phyloP scores from a whole-genome alignment of 2,888 invertebrate genomes.

The Polylopha cassiicola region DNA sequence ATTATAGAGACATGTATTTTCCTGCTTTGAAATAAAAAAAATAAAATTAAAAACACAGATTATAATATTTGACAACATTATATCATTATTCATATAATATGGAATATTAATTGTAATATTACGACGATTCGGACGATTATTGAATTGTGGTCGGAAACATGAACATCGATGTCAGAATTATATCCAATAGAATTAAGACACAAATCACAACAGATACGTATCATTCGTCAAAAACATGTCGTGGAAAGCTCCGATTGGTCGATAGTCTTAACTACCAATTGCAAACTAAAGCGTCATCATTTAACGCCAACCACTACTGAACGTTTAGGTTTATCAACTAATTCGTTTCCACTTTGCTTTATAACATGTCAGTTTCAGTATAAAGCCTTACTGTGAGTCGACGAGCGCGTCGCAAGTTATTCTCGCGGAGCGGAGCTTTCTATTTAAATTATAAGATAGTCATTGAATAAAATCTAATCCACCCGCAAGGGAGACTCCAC shows the following conservation, averaged over 20 bases:
- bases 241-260: constrained; percentile 48
- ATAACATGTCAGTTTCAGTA: constrained; percentile 20
- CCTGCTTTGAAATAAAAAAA: too few relatives aligned
- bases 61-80: too few relatives aligned
- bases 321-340: constrained; percentile 8
- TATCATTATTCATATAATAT: too few relatives aligned
- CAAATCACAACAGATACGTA: constrained; percentile 22
- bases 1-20: too few relatives aligned
- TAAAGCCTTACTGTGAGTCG: constrained; percentile 11
- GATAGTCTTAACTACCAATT: constrained; percentile 4
- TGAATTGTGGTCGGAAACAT: neutral
- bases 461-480: constrained; percentile 12
- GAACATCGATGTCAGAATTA: neutral
- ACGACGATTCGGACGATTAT: too few relatives aligned
- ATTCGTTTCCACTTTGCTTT: constrained; percentile 12
- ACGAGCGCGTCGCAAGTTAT: constrained; percentile 7
- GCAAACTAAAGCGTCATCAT: neutral
- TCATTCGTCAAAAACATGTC: constrained; percentile 48
- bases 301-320: constrained; percentile 2
- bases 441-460: constrained; percentile 4
- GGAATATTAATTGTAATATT: too few relatives aligned
- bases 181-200: constrained; percentile 52
- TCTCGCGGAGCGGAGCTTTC: constrained; percentile 11
- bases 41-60: too few relatives aligned
- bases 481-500: constrained; percentile 21